Conservation (phyloP, 2,888 invertebrate species). For the Caenorhabditis sp. region DNA sequence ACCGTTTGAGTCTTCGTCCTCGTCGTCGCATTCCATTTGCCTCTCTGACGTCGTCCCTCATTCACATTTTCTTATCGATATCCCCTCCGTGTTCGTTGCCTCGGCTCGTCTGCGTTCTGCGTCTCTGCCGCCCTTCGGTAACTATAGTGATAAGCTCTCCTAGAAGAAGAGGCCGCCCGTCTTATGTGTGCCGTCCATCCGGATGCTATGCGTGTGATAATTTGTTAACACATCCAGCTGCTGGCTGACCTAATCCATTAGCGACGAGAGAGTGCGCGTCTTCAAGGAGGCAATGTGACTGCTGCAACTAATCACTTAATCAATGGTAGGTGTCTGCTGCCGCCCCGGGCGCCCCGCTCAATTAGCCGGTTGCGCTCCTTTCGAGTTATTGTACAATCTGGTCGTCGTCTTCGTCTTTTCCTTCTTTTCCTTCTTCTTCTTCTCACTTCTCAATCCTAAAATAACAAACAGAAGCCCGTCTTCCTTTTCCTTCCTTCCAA, state of each 20-base stretch:
- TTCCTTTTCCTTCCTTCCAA: conserved; percentile 17
- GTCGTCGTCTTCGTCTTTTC: conserved; percentile 7
- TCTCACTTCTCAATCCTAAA: not conserved
- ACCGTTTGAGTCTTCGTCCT: conserved; percentile 25
- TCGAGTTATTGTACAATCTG: conserved; percentile 15
- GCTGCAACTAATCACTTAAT: conserved; percentile 56
- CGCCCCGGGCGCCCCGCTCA: no score
- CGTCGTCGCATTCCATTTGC: conserved; percentile 4
- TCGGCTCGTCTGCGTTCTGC: conserved; percentile 21
- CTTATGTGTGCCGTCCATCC: not conserved
- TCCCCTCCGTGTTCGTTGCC: not conserved
- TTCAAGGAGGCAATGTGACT: conserved; percentile 14
- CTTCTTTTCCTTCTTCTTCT: conserved; percentile 13
- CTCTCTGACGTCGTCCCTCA: not conserved
- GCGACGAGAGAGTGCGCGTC: conserved; percentile 20
- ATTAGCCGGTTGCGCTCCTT: conserved; percentile 27
- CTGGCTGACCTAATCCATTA: conserved; percentile 52
- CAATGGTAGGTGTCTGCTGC: conserved; percentile 43
- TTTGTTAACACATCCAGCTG: conserved; percentile 48
- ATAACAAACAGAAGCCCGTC: conserved; percentile 7
- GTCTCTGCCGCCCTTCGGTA: conserved; percentile 27
- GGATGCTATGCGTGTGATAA: conserved; percentile 37
- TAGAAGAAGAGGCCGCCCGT: not conserved
- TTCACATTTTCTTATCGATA: conserved; percentile 10
- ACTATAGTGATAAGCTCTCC: conserved; percentile 49